Evolutionary conservation across 2,113 vertebrate genomes (phyloP).

Genomic region (Sceloporus undulatus): DNA sequence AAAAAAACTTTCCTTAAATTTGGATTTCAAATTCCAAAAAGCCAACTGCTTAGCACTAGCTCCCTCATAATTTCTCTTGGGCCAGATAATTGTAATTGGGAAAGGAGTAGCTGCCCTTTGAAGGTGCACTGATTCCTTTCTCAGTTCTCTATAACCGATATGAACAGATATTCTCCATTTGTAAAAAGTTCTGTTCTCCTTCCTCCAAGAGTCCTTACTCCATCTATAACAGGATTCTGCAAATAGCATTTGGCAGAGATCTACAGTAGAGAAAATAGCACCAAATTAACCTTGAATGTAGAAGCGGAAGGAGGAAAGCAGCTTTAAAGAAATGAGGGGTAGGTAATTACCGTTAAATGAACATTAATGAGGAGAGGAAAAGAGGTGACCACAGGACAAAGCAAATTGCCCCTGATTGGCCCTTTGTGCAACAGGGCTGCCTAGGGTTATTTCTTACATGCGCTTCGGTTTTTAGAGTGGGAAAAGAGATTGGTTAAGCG

Average conservation of each 20-base stretch:
- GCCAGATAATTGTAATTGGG: constrained; percentile 23
- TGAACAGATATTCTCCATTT: constrained; percentile 51
- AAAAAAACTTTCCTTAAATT: neutral
- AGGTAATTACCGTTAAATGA: constrained; percentile 49
- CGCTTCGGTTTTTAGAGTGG: neutral
- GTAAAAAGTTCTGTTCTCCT: neutral
- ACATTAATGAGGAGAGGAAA: constrained; percentile 28
- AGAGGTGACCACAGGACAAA: neutral
- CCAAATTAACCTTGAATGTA: constrained; percentile 66
- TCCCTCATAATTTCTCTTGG: constrained; percentile 1
- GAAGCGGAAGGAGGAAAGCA: constrained; percentile 46
- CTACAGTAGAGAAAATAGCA: constrained; percentile 62
- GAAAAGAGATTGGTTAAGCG: constrained; percentile 3
- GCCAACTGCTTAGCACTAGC: neutral
- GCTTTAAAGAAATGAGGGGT: constrained; percentile 51
- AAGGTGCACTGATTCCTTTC: constrained; percentile 3
- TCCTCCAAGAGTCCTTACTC: neutral
- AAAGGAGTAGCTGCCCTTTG: neutral
- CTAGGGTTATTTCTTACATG: neutral
- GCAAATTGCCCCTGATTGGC: constrained; percentile 37
- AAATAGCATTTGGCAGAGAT: constrained; percentile 51
- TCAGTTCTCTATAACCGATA: constrained; percentile 48
- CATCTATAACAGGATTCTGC: constrained; percentile 29
- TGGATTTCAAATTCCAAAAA: neutral
- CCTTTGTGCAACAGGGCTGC: constrained; percentile 35